Base-by-base conservation (phyloP, 2,888 invertebrate species). In the Notodonta dromedarius region DNA sequence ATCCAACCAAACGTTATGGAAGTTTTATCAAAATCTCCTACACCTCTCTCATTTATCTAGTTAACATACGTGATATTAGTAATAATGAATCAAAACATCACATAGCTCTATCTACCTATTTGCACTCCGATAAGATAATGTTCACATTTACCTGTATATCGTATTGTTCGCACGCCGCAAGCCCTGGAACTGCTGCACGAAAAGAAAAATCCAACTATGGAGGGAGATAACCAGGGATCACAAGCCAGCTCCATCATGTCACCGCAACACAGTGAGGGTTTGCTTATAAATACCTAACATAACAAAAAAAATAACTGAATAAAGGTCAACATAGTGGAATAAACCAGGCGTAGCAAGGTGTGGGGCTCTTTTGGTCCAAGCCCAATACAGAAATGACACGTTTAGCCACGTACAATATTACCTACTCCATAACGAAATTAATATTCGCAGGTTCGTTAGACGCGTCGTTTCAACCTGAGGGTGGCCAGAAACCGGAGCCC, bases 171-270 rank as follows among this genome's bases (percentile, higher is more conserved):
- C 65, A 71, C 61, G 60, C 66, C 67, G 63, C 63, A 70, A 96
- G 97, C 96, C 40, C 82, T 97, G 85, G 96, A 96, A 73, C 90
- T 95, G 67, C 94, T 97, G 63, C 94, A 95, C 84, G 94, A 94
- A 64, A 95, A 96, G 78, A 94, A 95, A 13, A 44, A 44, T 16
- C 56, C 12, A 24, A 44, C 12, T 73, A 94, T 94, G 76, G 94
- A 94, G 66, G 88, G 60, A 52, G 75, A 91, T 57, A 87, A 90
- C 57, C 89, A 82, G 54, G 90, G 79, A 40, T 90, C 92, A 0
- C 91, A 91, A 74, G 90, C 82, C n/a, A 92, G 91, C 77, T 93
- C 94, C 24, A 88, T 89, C 58, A 80, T 87, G 78, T 93, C 94
- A 7, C 91, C 92, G 11, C 90, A 89, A 71, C 93, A 91, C 71